Conservation (phyloP, 2,888 invertebrate genomes). For the Oligia fasciuncula region DNA sequence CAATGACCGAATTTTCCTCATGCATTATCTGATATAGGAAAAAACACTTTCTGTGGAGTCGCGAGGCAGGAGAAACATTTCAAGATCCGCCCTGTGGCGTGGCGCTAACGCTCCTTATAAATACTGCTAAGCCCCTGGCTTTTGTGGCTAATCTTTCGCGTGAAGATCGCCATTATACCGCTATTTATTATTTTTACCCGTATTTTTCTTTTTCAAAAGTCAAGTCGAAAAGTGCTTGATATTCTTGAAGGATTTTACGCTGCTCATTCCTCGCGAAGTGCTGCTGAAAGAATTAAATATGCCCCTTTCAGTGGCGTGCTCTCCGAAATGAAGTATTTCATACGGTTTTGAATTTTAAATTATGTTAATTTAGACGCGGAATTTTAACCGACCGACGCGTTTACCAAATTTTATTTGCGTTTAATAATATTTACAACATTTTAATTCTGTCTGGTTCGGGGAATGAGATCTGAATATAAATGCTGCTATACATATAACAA, state of each 20-base stretch:
- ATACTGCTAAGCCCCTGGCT: conserved; percentile 89
- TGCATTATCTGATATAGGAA: conserved; percentile 60
- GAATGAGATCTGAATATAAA: conserved; percentile 9
- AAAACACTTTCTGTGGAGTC: conserved; percentile 67
- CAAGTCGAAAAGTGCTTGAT: conserved; percentile 83
- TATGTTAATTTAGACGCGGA: conserved; percentile 80
- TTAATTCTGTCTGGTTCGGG: conserved; percentile 51
- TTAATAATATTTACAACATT: conserved; percentile 64
- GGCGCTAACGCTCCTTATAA: conserved; percentile 88
- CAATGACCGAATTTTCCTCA: conserved; percentile 58
- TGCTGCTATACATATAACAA: background rate
- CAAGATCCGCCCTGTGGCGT: conserved; percentile 80
- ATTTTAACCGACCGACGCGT: conserved; percentile 70
- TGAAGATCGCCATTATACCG: conserved; percentile 89
- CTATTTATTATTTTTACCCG: conserved; percentile 88
- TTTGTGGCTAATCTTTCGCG: conserved; percentile 89
- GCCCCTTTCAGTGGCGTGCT: conserved; percentile 81
- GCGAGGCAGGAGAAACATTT: conserved; percentile 69
- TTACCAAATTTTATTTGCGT: conserved; percentile 70
- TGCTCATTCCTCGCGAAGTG: conserved; percentile 75
- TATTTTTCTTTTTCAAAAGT: conserved; percentile 86
- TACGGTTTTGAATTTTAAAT: conserved; percentile 85
- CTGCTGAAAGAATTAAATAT: conserved; percentile 83
- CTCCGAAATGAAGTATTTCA: conserved; percentile 81
- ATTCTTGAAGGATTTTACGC: conserved; percentile 78